Percentiles rank a stretch among this genome's conserved stretches.
phyloP scores from a whole-genome alignment of 2,113 vertebrate genomes.

The Caretta caretta region DNA sequence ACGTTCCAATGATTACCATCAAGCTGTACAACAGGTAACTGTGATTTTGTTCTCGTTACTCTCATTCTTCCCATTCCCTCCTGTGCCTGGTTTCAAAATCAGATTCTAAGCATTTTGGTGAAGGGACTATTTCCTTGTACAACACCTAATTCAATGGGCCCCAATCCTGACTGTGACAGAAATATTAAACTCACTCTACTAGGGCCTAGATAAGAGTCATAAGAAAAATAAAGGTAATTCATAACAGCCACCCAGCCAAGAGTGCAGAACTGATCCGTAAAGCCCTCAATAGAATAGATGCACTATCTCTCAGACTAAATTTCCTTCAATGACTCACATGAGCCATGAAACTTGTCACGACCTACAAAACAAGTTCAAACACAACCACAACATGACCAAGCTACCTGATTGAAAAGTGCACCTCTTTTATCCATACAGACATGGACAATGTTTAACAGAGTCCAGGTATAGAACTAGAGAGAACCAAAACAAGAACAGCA shows the following conservation, averaged over 20 bases:
- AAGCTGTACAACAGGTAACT: background rate
- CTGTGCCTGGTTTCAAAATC: conserved; percentile 45
- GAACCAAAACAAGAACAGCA: accelerated
- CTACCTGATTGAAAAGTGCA: background rate
- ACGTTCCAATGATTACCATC: background rate
- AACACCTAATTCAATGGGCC: background rate
- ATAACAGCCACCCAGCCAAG: background rate
- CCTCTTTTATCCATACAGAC: background rate
- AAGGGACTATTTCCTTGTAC: background rate
- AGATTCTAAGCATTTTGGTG: background rate
- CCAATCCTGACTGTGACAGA: background rate
- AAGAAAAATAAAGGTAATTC: background rate
- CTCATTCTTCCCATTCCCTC: conserved; percentile 11
- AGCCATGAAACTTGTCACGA: background rate
- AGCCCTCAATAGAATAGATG: background rate
- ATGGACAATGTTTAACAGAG: accelerated
- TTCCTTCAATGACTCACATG: accelerated
- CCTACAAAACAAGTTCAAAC: conserved; percentile 53
- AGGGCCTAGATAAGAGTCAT: background rate
- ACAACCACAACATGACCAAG: background rate
- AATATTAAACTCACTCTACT: background rate
- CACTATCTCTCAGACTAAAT: background rate
- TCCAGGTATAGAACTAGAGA: background rate
- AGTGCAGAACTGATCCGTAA: background rate
- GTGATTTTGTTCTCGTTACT: conserved; percentile 19